These are phyloP conservation scores for Brachypalpus laphriformis DNA, from an alignment of 2,888 invertebrate genomes.

Conservation along the genomic window DNA sequence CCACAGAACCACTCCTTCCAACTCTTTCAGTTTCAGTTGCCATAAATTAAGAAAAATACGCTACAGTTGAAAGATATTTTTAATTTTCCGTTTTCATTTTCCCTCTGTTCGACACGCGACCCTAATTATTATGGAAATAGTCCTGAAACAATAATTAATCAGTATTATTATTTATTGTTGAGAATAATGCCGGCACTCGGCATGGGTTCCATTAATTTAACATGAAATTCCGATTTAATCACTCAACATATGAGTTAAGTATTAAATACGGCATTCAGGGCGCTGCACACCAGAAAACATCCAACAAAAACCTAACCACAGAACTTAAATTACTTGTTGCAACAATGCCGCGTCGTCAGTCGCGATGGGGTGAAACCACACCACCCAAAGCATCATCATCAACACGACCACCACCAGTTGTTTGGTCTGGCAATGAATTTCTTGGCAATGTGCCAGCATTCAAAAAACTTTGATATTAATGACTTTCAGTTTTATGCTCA, in stretches of 20 bases:
- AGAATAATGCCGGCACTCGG: conserved; percentile 18
- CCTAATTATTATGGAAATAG: conserved; percentile 50
- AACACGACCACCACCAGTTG: conserved; percentile 46
- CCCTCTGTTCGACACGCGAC: conserved; percentile 44
- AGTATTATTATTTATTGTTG: conserved; percentile 53
- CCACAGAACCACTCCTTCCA: neutral
- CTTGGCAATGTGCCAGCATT: conserved; percentile 59
- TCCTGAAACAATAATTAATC: conserved; percentile 57
- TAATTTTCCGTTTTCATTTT: conserved; percentile 22
- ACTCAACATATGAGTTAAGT: conserved; percentile 22
- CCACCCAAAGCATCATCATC: conserved; percentile 27
- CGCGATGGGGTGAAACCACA: conserved; percentile 8
- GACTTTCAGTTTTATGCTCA: conserved; percentile 52
- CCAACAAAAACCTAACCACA: conserved; percentile 31
- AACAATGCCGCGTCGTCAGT: conserved; percentile 1
- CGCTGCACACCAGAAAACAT: conserved; percentile 24
- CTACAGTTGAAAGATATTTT: conserved; percentile 11
- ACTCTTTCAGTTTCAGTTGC: neutral
- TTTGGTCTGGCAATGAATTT: conserved; percentile 66
- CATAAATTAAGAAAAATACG: conserved; percentile 23
- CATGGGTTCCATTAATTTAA: conserved; percentile 51
- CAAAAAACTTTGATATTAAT: conserved; percentile 56
- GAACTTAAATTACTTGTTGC: conserved; percentile 69
- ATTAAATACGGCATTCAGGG: conserved; percentile 11
- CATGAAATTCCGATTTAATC: conserved; percentile 59